These are phyloP conservation scores for Hippopotamus amphibius DNA, from an alignment of 2,113 vertebrate species.

Conservation along the genomic window DNA sequence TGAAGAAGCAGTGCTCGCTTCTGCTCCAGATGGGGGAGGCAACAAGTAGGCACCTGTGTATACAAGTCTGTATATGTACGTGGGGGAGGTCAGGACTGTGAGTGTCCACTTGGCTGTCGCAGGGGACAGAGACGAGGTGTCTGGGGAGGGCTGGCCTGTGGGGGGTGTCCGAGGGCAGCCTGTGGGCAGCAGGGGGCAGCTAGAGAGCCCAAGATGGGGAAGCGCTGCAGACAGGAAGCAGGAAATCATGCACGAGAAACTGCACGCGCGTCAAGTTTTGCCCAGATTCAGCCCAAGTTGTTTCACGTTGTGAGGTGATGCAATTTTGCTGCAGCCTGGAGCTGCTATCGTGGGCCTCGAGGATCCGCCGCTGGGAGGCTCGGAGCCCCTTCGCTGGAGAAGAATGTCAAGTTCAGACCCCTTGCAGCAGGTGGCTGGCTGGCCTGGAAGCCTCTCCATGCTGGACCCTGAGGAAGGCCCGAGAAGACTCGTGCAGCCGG, in stretches of 20 bases:
- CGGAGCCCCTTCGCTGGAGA: not conserved
- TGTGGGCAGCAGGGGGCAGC: not conserved
- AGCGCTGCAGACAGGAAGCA: not conserved
- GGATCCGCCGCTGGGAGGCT: not conserved
- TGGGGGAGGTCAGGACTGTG: rapidly evolving
- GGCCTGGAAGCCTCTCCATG: not conserved
- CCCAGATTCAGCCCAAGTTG: not conserved
- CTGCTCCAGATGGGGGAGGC: not conserved
- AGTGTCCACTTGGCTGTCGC: not conserved
- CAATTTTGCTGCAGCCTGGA: not conserved
- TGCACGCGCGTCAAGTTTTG: not conserved
- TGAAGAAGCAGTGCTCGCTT: not conserved
- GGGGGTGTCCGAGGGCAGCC: not conserved
- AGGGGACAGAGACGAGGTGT: no score
- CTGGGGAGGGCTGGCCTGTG: not conserved
- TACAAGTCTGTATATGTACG: rapidly evolving
- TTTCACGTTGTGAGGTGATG: not conserved
- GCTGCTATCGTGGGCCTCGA: rapidly evolving
- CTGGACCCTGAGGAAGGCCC: not conserved
- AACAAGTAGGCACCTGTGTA: rapidly evolving
- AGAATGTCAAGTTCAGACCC: not conserved
- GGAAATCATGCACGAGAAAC: not conserved
- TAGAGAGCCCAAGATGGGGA: not conserved
- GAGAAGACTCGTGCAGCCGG: not conserved
- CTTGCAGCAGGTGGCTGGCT: not conserved